These are phyloP conservation scores for Acropternis orthonyx DNA, from an alignment of 2,797 vertebrate genomes.

Conservation along the genomic window DNA sequence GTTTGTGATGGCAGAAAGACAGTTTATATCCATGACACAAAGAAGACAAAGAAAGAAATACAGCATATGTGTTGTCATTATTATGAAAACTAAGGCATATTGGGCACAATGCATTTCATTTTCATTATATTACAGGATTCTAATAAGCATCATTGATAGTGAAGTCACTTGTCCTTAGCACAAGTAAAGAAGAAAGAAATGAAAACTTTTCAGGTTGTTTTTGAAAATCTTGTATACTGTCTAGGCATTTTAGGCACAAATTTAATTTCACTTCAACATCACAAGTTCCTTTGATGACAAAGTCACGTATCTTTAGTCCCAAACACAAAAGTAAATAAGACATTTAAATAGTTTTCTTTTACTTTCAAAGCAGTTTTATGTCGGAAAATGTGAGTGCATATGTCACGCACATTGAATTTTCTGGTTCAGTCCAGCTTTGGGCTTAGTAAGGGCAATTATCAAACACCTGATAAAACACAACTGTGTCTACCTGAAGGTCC, in stretches of 20 bases:
- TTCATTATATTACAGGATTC: conserved; percentile 66
- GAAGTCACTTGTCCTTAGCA: conserved; percentile 55
- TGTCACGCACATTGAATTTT: background rate
- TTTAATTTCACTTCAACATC: conserved; percentile 70
- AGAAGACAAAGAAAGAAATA: conserved; percentile 69
- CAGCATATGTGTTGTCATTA: conserved; percentile 65
- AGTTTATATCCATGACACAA: conserved; percentile 59
- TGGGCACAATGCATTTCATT: conserved; percentile 67
- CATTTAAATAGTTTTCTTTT: conserved; percentile 67
- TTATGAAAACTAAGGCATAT: conserved; percentile 66
- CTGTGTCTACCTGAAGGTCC: background rate
- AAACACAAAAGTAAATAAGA: conserved; percentile 68
- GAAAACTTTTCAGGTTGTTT: conserved; percentile 60
- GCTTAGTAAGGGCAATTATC: background rate
- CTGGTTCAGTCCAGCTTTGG: background rate
- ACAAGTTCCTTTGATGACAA: conserved; percentile 69
- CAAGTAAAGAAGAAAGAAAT: conserved; percentile 53
- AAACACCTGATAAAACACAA: background rate
- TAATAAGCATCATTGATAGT: conserved; percentile 59
- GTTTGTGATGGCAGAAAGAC: conserved; percentile 64
- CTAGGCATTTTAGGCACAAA: conserved; percentile 72
- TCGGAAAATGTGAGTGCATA: conserved; percentile 14
- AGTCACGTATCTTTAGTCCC: conserved; percentile 64
- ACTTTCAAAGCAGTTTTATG: conserved; percentile 68
- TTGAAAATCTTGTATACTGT: conserved; percentile 64